These are phyloP conservation scores for Hippopotamyrus pictus DNA, from an alignment of 2,797 vertebrate species.

Conservation along the genomic window DNA sequence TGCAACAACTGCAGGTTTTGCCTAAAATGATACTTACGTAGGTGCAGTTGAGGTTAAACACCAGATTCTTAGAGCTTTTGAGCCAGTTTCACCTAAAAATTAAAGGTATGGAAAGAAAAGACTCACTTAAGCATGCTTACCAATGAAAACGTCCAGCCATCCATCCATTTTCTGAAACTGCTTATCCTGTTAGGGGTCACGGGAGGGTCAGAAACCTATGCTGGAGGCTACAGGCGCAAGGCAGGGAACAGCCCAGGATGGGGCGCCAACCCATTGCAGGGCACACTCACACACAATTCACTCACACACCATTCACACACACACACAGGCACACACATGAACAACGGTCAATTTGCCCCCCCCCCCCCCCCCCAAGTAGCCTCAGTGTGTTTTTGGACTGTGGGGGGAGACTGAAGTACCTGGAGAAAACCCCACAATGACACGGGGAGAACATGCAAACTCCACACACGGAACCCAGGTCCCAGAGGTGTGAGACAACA, in stretches of 20 bases:
- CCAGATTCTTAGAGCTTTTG: not conserved
- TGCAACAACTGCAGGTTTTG: not conserved
- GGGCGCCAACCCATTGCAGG: too few species aligned
- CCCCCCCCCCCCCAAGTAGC: not conserved
- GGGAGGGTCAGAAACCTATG: not conserved
- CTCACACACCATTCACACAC: too few species aligned
- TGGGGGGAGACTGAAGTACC: not conserved
- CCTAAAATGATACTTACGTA: not conserved
- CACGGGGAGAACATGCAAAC: not conserved
- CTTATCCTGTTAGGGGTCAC: not conserved
- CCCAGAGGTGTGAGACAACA: not conserved
- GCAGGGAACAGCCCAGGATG: not conserved
- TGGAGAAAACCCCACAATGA: not conserved
- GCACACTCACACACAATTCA: too few species aligned
- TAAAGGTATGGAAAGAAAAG: not conserved
- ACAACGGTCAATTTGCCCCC: not conserved
- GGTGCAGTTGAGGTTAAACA: not conserved
- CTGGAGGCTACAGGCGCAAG: not conserved
- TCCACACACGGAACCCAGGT: not conserved
- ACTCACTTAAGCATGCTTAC: not conserved
- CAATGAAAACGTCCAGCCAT: not conserved
- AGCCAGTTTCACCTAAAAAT: not conserved
- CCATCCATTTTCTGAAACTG: not conserved
- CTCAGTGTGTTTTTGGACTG: not conserved
- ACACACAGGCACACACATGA: not conserved